phyloP scores from a whole-genome alignment of 2,888 invertebrate species.

The Ormyrus pomaceus region DNA sequence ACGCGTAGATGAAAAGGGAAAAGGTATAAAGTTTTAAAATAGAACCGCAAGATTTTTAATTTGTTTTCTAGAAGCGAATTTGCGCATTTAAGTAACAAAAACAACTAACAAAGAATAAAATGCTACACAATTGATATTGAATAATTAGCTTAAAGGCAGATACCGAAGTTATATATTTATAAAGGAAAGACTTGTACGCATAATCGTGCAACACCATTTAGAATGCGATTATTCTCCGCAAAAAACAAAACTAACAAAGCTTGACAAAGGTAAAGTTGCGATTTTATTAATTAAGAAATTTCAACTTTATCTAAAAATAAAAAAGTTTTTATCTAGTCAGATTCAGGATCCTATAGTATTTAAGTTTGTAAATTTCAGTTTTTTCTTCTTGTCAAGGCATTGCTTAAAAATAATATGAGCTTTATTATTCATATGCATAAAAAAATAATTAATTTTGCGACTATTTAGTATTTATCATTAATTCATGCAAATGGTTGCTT shows the following conservation, averaged over 20 bases:
- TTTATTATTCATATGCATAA: conserved; percentile 25
- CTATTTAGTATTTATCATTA: conserved; percentile 20
- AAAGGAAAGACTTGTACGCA: conserved; percentile 54
- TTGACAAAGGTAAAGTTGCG: conserved; percentile 40
- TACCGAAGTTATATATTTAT: conserved; percentile 58
- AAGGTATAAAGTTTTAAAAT: conserved; percentile 31
- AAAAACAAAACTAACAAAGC: conserved; percentile 23
- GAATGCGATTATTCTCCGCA: conserved; percentile 41
- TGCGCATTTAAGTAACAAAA: conserved; percentile 28
- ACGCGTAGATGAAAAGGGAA: neutral
- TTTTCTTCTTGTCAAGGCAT: conserved; percentile 24
- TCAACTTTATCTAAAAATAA: conserved; percentile 35
- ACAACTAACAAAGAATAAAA: conserved; percentile 26
- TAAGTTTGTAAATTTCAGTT: conserved; percentile 43
- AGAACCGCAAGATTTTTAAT: conserved; percentile 27
- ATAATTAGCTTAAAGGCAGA: conserved; percentile 55
- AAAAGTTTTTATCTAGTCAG: conserved; percentile 21
- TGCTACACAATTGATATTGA: conserved; percentile 49
- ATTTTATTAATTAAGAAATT: conserved; percentile 34
- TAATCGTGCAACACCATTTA: conserved; percentile 45
- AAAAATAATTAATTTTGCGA: conserved; percentile 19
- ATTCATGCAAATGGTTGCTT: conserved; percentile 33
- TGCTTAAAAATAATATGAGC: conserved; percentile 19
- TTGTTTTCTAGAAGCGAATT: conserved; percentile 27
- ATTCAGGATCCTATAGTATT: conserved; percentile 11